Percentiles rank a stretch among this genome's conserved stretches.
phyloP scores from a whole-genome alignment of 35 echinoderm and acorn worm genomes.

The Chiridota heheva region DNA sequence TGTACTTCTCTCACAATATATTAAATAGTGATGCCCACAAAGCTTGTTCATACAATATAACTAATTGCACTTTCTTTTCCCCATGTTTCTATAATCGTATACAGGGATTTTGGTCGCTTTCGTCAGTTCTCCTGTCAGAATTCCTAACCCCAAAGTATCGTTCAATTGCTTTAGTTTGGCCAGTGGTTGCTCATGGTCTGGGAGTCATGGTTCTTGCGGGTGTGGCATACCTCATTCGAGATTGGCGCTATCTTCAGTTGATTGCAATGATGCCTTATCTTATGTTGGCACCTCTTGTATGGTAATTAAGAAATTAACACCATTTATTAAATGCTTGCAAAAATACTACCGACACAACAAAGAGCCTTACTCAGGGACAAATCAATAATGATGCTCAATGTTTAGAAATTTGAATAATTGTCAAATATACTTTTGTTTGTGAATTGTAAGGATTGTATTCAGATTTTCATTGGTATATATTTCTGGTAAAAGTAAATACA shows the following conservation, averaged over 20 bases:
- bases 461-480: no score
- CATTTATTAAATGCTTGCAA: neutral
- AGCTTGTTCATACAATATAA: neutral
- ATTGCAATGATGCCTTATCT: neutral
- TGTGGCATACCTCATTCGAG: conserved; percentile 24
- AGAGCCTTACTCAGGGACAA: neutral
- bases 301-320: neutral
- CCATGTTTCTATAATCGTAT: neutral
- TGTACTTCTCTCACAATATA: neutral
- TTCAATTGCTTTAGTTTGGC: neutral
- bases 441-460: no score
- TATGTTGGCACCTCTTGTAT: neutral
- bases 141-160: conserved; percentile 7
- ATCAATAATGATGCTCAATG: no score
- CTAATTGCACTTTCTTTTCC: neutral
- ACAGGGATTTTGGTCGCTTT: conserved; percentile 29
- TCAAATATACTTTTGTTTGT: no score
- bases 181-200: conserved; percentile 7
- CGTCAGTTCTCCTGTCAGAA: conserved; percentile 16
- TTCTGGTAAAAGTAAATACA: no score
- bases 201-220: neutral
- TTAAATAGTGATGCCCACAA: neutral
- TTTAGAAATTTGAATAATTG: no score
- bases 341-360: neutral
- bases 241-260: conserved; percentile 41